Conservation (phyloP, 2,888 invertebrate genomes). For the Eurytoma adleriae region DNA sequence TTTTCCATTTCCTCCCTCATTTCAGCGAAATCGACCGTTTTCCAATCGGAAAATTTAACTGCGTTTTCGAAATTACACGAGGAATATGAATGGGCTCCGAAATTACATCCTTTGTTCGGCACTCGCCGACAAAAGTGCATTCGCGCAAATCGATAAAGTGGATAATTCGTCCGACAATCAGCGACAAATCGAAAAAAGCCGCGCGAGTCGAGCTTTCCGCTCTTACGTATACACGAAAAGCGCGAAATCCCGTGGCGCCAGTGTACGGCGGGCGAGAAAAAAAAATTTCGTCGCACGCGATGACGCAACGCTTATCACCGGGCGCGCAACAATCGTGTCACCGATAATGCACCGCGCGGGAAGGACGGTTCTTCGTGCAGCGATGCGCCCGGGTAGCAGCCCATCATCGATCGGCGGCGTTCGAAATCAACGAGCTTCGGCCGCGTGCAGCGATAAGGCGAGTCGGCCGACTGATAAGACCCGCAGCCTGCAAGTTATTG, state of each 20-base stretch:
- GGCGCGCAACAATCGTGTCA: not conserved
- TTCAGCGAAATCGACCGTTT: no score
- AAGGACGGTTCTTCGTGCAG: no score
- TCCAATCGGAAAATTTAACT: no score
- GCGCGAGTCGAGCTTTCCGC: no score
- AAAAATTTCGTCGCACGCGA: not conserved
- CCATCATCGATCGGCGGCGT: not conserved
- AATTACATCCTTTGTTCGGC: not conserved
- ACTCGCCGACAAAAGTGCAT: conserved; percentile 25
- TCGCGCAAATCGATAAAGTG: not conserved
- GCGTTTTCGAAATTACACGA: no score
- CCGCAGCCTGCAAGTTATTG: not conserved
- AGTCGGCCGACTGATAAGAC: not conserved
- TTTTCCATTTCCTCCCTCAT: no score
- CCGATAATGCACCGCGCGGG: no score
- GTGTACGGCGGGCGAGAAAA: not conserved
- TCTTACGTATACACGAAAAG: not conserved
- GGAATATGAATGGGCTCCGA: no score
- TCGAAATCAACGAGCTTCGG: not conserved
- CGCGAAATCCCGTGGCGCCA: no score
- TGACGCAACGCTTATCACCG: not conserved
- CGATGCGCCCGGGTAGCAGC: no score
- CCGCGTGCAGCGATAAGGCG: not conserved
- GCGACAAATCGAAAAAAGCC: no score
- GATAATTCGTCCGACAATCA: not conserved